Evolutionary conservation across 1,140 invertebrate species (phyloP), one percentile per base, ranked within the genome.

Genomic region (Maniola jurtina): DNA sequence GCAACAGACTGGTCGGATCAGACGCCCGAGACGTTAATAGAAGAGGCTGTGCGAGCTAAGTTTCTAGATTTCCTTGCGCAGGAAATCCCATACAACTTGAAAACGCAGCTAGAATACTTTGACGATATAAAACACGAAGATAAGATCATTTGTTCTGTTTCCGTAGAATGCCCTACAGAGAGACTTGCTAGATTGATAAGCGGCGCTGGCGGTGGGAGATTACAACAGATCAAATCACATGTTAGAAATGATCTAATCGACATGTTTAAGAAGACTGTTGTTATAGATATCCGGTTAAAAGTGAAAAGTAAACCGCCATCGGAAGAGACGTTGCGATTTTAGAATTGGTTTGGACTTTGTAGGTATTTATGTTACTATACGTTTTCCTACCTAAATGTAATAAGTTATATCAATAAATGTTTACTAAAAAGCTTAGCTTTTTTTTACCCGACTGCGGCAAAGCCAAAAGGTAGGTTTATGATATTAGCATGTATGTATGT

Each of bases 61-160:
- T 90, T 98, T 13, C 81, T 98, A 38, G 95, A 98, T 79, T 91
- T 94, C 82, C 89, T 98, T 52, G 92, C 93, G 1, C 91, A 97
- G 71, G 96, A 98, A 90, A 93, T 98, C 45, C 97, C 97, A 3
- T 98, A 98, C 75, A 92, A 90, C 57, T 80, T 97, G 2, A 83
- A 92, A 66, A 92, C 94, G 34, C 78, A 92, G 61, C 74, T 96
- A 2, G 95, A 96, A 81, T 93, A 94, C 81, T 95, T 94, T 78
- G 93, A 95, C 67, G 82, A 92, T 11, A 84, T 91, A 57, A 83
- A 92, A 16, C 89, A 92, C 74, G 92, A 77, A 91, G 92, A 93
- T 72, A 89, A 90, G 63, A 91, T 97, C 8, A 91, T 90, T 55
- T 88, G 93, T 64, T 89, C 94, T 2, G 93, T 96, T 0, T 73